phyloP scores from a whole-genome alignment of 2,888 invertebrate genomes.

The Mimachlamys varia region DNA sequence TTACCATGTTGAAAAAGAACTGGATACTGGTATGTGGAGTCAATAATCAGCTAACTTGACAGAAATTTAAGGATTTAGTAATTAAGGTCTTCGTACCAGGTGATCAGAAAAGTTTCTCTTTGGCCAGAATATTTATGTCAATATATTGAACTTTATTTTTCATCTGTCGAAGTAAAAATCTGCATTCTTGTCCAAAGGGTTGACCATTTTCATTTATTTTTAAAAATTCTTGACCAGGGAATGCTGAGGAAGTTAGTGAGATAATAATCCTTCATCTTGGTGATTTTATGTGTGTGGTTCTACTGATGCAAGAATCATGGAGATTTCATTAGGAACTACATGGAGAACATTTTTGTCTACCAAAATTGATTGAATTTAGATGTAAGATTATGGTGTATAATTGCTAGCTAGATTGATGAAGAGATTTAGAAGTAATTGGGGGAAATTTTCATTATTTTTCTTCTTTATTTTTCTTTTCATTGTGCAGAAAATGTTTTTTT shows the following conservation, averaged over 20 bases:
- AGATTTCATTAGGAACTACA: background rate
- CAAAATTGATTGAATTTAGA: background rate
- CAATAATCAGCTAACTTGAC: background rate
- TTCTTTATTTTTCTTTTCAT: background rate
- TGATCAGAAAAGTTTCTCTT: background rate
- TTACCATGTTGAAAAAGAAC: background rate
- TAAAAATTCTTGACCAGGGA: background rate
- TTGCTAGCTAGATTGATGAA: background rate
- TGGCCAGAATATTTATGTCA: background rate
- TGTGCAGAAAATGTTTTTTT: background rate
- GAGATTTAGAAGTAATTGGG: background rate
- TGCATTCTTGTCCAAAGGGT: background rate
- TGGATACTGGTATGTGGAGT: background rate
- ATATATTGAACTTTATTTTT: background rate
- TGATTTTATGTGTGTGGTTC: background rate
- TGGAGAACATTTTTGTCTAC: background rate
- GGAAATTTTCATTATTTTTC: background rate
- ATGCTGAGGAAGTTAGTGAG: background rate
- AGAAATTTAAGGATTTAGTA: background rate
- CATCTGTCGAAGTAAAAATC: background rate
- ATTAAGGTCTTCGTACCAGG: background rate
- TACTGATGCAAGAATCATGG: background rate
- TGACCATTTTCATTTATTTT: background rate
- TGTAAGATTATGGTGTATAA: slow-evolving; percentile 6
- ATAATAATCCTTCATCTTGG: background rate